Conservation (phyloP, 37 sponge, comb jelly and placozoan species). For the Geodia barretti region DNA sequence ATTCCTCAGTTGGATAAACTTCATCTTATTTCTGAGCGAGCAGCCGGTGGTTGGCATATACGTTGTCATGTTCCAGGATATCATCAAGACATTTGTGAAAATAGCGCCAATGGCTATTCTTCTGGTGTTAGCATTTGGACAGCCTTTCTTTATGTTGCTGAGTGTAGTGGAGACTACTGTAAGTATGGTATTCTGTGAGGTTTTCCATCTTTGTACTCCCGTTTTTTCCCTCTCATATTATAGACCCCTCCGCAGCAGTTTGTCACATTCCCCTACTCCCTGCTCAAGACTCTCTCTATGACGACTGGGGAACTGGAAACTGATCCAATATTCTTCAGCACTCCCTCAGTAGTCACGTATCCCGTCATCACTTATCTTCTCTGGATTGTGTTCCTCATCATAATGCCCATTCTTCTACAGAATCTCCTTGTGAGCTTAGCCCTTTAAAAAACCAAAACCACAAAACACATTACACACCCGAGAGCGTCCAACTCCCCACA, state of each 20-base stretch:
- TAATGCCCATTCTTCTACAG: conserved; percentile 16
- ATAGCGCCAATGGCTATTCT: conserved; percentile 1
- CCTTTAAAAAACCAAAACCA: no score
- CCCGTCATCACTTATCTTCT: background rate
- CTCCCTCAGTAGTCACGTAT: background rate
- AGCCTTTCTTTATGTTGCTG: conserved; percentile 18
- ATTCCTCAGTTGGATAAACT: conserved; percentile 20
- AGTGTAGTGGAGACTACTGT: background rate
- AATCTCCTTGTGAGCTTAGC: conserved; percentile 12
- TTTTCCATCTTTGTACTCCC: background rate
- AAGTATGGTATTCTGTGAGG: background rate
- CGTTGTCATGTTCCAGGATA: conserved; percentile 8
- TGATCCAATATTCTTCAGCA: background rate
- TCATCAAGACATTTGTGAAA: conserved; percentile 14
- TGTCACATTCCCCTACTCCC: conserved; percentile 4
- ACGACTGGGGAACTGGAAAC: conserved; percentile 23
- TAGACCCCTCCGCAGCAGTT: background rate
- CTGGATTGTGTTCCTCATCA: conserved; percentile 21
- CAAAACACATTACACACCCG: no score
- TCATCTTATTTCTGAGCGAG: conserved; percentile 8
- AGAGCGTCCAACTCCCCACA: no score
- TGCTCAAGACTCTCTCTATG: conserved; percentile 19
- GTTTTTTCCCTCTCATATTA: background rate
- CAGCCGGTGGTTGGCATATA: conserved; percentile 10
- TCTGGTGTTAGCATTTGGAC: conserved; percentile 10